A percentile compares a stretch with the other conserved stretches of the same genome.
Evolutionary conservation across 2,797 vertebrate genomes (phyloP).

Genomic region (Calcarius lapponicus): DNA sequence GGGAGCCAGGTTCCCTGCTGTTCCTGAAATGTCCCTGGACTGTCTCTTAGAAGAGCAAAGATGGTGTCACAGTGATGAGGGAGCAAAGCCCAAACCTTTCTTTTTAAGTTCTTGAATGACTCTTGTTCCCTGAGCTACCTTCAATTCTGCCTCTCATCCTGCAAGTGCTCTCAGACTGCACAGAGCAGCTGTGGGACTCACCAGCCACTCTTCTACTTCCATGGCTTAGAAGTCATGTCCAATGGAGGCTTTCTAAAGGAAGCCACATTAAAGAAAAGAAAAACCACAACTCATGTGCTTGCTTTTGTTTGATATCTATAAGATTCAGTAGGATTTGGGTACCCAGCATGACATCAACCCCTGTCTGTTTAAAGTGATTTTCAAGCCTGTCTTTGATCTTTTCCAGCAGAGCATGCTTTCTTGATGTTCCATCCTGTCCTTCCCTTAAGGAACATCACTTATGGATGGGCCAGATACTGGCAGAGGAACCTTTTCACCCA

Average conservation of each 20-base stretch:
- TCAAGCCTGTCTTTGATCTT: background rate
- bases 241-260: background rate
- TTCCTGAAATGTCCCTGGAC: background rate
- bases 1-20: background rate
- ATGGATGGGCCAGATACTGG: background rate
- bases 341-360: background rate
- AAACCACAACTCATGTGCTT: background rate
- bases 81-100: background rate
- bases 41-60: background rate
- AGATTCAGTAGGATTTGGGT: background rate
- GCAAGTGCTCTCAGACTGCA: background rate
- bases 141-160: background rate
- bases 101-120: background rate
- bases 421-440: background rate
- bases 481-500: background rate
- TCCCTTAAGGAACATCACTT: background rate
- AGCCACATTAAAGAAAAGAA: background rate
- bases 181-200: background rate
- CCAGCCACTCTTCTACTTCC: background rate
- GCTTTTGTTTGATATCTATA: background rate
- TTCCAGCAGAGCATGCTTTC: background rate
- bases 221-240: background rate
- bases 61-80: background rate
- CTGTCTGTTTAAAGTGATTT: background rate
- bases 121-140: background rate